Conservation (phyloP, 2,888 invertebrate species). For the Agrilus cyanescens region DNA sequence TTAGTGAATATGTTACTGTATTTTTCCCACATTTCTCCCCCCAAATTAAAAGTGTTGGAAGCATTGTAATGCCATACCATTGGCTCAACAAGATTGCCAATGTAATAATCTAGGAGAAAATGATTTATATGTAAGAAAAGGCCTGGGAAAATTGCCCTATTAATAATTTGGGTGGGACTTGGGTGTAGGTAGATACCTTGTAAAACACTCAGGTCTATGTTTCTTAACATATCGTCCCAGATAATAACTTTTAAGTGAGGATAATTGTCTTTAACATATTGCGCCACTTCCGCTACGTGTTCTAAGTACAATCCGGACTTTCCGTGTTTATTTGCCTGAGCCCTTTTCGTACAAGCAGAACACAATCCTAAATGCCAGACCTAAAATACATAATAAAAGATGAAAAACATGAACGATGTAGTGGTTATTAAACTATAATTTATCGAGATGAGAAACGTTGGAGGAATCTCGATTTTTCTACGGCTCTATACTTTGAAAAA, state of each 20-base stretch:
- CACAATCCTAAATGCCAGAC: slow-evolving; percentile 64
- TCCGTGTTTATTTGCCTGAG: slow-evolving; percentile 38
- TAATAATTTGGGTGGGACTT: neutral
- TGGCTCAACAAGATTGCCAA: slow-evolving; percentile 50
- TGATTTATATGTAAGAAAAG: too few species aligned
- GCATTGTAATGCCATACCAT: slow-evolving; percentile 59
- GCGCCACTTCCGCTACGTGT: slow-evolving; percentile 51
- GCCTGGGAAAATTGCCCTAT: neutral
- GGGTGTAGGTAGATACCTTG: slow-evolving; percentile 43
- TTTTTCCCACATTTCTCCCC: slow-evolving; percentile 47
- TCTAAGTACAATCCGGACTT: slow-evolving; percentile 51
- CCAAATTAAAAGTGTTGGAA: slow-evolving; percentile 41
- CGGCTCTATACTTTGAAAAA: too few species aligned
- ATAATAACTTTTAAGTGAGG: slow-evolving; percentile 56
- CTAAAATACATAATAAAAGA: slow-evolving; percentile 33
- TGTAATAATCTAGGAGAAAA: slow-evolving; percentile 40
- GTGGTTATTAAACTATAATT: too few species aligned
- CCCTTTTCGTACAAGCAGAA: slow-evolving; percentile 41
- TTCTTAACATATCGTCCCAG: slow-evolving; percentile 82
- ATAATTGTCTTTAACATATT: slow-evolving; percentile 47
- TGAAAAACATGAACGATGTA: too few species aligned
- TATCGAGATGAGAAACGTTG: too few species aligned
- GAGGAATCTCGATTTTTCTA: too few species aligned
- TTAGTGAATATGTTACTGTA: slow-evolving; percentile 55
- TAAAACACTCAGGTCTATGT: slow-evolving; percentile 41